Conservation (phyloP, 2,113 vertebrate species). For the Lophotis ruficrista region DNA sequence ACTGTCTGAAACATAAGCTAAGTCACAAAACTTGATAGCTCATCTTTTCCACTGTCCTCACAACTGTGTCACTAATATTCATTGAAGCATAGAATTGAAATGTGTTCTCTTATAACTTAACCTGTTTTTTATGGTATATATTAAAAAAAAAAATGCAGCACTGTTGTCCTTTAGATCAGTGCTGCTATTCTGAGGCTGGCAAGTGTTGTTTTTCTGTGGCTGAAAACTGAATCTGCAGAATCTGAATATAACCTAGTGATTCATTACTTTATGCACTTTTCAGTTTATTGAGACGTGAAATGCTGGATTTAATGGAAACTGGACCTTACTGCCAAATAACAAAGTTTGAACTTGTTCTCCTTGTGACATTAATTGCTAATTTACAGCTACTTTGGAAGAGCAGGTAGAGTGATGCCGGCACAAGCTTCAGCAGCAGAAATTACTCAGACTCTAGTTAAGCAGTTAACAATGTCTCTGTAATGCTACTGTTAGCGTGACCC, state of each 20-base stretch:
- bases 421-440: background rate
- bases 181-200: conserved; percentile 36
- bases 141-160: background rate
- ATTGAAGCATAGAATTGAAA: conserved; percentile 48
- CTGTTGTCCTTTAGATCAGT: conserved; percentile 25
- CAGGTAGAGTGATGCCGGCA: background rate
- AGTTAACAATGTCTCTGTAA: background rate
- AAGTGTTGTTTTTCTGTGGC: conserved; percentile 18
- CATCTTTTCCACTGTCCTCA: conserved; percentile 15
- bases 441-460: background rate
- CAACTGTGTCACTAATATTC: conserved; percentile 33
- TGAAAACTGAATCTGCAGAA: conserved; percentile 53
- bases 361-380: conserved; percentile 53
- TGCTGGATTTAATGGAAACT: conserved; percentile 11
- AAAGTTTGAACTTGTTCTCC: conserved; percentile 34
- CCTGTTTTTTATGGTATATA: conserved; percentile 17
- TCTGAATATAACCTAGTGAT: conserved; percentile 44
- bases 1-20: conserved; percentile 1
- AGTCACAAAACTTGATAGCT: conserved; percentile 46
- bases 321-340: conserved; percentile 33
- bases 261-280: conserved; percentile 46
- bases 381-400: background rate
- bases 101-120: conserved; percentile 51
- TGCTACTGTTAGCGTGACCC: background rate
- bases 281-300: conserved; percentile 33